These are phyloP conservation scores for Sebastes oblongus DNA, from an alignment of 2,797 vertebrate species.

Conservation along the genomic window DNA sequence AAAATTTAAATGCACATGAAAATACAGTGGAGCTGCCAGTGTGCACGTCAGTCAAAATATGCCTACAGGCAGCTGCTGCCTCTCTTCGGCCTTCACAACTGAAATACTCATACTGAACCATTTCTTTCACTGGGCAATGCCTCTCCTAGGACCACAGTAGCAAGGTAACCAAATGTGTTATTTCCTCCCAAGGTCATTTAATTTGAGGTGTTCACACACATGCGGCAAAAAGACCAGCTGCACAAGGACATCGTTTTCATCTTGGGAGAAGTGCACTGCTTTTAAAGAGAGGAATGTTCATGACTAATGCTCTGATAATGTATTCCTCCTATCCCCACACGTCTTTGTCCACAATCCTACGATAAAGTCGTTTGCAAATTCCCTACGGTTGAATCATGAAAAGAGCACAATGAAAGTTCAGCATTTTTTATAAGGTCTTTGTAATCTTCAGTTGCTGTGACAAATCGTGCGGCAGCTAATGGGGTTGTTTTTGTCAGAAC, in stretches of 20 bases:
- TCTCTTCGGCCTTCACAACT: slow-evolving; percentile 13
- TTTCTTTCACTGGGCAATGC: slow-evolving; percentile 8
- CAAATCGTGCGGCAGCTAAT: background rate
- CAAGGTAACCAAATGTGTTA: slow-evolving; percentile 9
- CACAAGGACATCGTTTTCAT: slow-evolving; percentile 6
- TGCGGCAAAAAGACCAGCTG: background rate
- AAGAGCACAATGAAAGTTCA: slow-evolving; percentile 2
- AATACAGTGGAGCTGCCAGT: background rate
- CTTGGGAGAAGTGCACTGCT: background rate
- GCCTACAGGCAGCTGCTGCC: background rate
- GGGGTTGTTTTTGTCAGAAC: slow-evolving; percentile 8
- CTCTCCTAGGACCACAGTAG: background rate
- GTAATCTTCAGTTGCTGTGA: slow-evolving; percentile 5
- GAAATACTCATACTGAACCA: background rate
- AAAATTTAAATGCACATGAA: background rate
- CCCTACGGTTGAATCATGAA: background rate
- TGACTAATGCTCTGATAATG: slow-evolving; percentile 1
- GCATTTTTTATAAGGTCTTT: background rate
- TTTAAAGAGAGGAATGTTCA: background rate
- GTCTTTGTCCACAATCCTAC: background rate
- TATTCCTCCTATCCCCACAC: background rate
- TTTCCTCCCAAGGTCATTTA: slow-evolving; percentile 28
- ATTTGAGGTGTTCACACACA: background rate
- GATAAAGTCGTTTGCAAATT: background rate
- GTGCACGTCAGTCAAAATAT: background rate